These are phyloP conservation scores for Standfussiana lucernea DNA, from an alignment of 2,888 invertebrate species.

Conservation along the genomic window DNA sequence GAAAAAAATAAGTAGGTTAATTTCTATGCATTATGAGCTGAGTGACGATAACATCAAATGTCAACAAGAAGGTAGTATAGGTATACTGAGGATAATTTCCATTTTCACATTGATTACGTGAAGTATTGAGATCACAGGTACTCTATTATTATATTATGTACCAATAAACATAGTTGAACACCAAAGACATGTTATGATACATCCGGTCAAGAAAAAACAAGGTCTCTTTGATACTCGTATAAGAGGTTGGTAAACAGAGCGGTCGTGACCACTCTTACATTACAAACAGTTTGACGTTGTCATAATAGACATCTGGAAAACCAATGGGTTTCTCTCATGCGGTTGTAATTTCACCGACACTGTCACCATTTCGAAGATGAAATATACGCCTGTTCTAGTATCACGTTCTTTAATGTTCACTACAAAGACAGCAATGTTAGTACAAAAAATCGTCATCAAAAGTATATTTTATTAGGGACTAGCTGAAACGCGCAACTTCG, in stretches of 20 bases:
- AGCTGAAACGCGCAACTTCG: too few relatives aligned
- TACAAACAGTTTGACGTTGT: not conserved
- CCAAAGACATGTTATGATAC: not conserved
- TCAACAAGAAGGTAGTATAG: too few relatives aligned
- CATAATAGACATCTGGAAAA: not conserved
- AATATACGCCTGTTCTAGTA: not conserved
- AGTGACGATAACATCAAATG: not conserved
- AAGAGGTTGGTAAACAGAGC: not conserved
- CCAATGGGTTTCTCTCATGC: not conserved
- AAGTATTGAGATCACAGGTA: not conserved
- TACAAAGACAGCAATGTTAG: not conserved
- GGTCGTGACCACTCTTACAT: not conserved
- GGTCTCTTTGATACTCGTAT: not conserved
- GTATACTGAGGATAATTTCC: not conserved
- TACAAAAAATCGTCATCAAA: not conserved
- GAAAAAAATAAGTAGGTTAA: not conserved
- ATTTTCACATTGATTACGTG: not conserved
- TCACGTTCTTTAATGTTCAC: not conserved
- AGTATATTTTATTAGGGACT: not conserved
- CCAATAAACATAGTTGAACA: not conserved
- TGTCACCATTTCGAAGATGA: too few relatives aligned
- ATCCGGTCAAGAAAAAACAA: not conserved
- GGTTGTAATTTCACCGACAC: constrained; percentile 1
- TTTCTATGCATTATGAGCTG: not conserved
- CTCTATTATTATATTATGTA: not conserved